Evolutionary conservation across 2,888 invertebrate genomes (phyloP).

Genomic region (Chrysodeixis includens): DNA sequence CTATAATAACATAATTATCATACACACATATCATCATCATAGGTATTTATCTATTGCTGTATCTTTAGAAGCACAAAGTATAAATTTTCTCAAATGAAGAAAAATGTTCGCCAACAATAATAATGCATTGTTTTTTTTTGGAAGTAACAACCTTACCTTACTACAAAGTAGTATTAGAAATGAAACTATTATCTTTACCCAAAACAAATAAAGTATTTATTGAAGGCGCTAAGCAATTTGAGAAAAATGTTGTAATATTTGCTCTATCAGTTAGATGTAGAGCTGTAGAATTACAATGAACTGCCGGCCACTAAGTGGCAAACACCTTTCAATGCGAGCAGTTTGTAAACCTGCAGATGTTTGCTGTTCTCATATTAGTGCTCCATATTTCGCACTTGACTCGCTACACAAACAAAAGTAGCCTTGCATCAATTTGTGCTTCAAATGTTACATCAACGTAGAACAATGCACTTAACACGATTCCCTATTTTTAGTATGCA

Average conservation of each 20-base stretch:
- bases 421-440: conserved; percentile 74
- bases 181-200: background rate
- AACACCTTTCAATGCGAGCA: conserved; percentile 48
- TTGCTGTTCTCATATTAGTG: conserved; percentile 71
- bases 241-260: conserved; percentile 34
- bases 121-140: no score
- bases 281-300: conserved; percentile 44
- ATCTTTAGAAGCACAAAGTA: no score
- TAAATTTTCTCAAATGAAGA: no score
- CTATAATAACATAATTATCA: no score
- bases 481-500: conserved; percentile 57
- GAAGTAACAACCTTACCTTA: no score
- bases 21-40: no score
- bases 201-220: conserved; percentile 7
- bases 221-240: conserved; percentile 45
- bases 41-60: no score
- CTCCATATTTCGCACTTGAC: conserved; percentile 68
- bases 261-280: conserved; percentile 28
- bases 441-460: conserved; percentile 63
- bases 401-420: conserved; percentile 68
- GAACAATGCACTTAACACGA: conserved; percentile 67
- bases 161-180: background rate
- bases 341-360: conserved; percentile 58
- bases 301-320: conserved; percentile 42
- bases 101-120: no score